Conservation (phyloP, 2,888 invertebrate species). For the Athripsodes cinereus region DNA sequence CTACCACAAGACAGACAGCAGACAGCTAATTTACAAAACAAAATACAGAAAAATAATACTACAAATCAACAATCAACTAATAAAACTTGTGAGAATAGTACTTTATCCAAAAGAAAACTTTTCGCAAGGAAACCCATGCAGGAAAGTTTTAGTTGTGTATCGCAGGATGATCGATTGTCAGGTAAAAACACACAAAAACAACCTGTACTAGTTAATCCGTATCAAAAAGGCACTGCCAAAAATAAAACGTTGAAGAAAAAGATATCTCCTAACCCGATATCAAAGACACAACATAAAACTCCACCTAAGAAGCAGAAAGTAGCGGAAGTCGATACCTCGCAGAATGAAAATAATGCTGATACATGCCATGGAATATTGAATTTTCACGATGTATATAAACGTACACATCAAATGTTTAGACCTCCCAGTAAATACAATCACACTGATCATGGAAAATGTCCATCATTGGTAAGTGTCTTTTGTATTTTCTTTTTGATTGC, state of each 20-base stretch:
- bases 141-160: constrained; percentile 15
- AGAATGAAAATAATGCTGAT: background rate
- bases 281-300: constrained; percentile 2
- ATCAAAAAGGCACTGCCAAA: background rate
- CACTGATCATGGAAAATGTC: constrained; percentile 12
- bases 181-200: background rate
- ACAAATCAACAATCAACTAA: too few relatives aligned
- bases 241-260: background rate
- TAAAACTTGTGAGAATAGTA: background rate
- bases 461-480: constrained; percentile 14
- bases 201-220: constrained; percentile 8
- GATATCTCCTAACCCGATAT: background rate
- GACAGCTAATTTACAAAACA: too few relatives aligned
- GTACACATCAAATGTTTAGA: constrained; percentile 7
- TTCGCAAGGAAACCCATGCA: constrained; percentile 17
- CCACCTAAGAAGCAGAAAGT: constrained; percentile 8
- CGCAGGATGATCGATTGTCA: constrained; percentile 6
- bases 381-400: constrained; percentile 8
- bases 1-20: too few relatives aligned
- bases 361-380: constrained; percentile 7
- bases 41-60: too few relatives aligned
- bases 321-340: background rate
- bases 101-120: constrained; percentile 17
- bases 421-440: constrained; percentile 15
- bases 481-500: background rate